phyloP scores from a whole-genome alignment of 2,113 vertebrate species.

The Silurus asotus region DNA sequence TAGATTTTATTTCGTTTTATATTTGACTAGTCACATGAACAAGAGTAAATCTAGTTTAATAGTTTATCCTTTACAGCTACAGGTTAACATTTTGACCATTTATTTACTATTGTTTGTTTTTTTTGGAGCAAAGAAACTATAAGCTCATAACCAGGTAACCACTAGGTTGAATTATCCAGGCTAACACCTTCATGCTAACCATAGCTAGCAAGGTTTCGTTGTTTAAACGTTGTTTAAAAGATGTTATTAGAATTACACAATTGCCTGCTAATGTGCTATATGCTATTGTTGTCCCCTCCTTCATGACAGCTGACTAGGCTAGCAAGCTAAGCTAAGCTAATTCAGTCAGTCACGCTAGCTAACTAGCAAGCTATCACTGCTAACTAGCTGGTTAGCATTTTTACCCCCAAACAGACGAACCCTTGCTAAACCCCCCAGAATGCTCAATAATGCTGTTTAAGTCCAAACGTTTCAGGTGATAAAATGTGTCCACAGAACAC shows the following conservation, averaged over 20 bases:
- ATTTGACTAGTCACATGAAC: too few species aligned
- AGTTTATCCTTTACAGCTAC: too few species aligned
- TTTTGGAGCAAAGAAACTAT: background rate
- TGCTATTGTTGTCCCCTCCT: background rate
- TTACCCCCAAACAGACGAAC: background rate
- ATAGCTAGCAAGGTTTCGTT: background rate
- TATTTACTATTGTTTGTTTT: too few species aligned
- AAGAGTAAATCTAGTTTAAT: too few species aligned
- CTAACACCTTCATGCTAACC: conserved; percentile 48
- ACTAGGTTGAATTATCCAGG: conserved; percentile 45
- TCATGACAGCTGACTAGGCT: background rate
- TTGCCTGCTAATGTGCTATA: background rate
- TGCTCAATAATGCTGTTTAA: background rate
- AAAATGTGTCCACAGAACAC: background rate
- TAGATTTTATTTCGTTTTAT: too few species aligned
- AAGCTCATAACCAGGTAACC: background rate
- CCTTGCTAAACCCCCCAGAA: background rate
- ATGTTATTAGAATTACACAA: background rate
- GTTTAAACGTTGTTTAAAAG: background rate
- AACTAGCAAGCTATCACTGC: background rate
- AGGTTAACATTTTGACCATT: too few species aligned
- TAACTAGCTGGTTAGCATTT: conserved; percentile 7
- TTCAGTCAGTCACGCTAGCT: background rate
- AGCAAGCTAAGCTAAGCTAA: background rate
- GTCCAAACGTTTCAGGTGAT: too few species aligned